Evolutionary conservation across 1,140 invertebrate genomes (phyloP).

Genomic region (Zaprionus taronus): DNA sequence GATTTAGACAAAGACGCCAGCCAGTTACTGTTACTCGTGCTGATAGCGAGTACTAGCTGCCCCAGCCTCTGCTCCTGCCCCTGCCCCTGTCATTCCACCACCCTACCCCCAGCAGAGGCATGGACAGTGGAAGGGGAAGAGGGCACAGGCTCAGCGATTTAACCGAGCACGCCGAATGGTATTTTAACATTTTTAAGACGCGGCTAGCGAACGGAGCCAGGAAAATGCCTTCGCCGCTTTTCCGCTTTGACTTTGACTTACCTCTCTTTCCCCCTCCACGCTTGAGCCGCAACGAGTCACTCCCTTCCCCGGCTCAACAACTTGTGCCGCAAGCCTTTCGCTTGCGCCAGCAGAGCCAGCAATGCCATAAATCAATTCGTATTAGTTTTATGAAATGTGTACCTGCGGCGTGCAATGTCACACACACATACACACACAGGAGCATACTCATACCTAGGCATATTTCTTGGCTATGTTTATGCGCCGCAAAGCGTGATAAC

Average conservation of each 20-base stretch:
- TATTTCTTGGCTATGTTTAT: conserved; percentile 22
- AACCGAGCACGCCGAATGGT: conserved; percentile 47
- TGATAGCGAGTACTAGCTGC: conserved; percentile 36
- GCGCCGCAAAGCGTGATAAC: background rate
- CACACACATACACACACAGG: conserved; percentile 29
- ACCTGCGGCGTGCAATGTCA: conserved; percentile 71
- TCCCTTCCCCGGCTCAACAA: background rate
- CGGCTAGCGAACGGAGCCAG: conserved; percentile 18
- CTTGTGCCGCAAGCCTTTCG: conserved; percentile 67
- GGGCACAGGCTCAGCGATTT: conserved; percentile 36
- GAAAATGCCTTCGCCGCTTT: conserved; percentile 19
- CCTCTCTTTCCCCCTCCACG: background rate
- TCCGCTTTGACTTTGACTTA: background rate
- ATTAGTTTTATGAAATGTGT: conserved; percentile 85
- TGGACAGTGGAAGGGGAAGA: background rate
- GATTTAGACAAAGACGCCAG: conserved; percentile 77
- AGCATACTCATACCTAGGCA: background rate
- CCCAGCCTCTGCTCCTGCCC: background rate
- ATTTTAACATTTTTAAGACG: conserved; percentile 66
- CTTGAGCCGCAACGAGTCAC: background rate
- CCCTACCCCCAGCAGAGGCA: background rate
- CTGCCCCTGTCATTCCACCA: background rate
- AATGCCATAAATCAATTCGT: conserved; percentile 84
- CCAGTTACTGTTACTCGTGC: conserved; percentile 54
- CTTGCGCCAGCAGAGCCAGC: conserved; percentile 49